These are phyloP conservation scores for Tachysurus fulvidraco DNA, from an alignment of 2,113 vertebrate species.

Conservation along the genomic window DNA sequence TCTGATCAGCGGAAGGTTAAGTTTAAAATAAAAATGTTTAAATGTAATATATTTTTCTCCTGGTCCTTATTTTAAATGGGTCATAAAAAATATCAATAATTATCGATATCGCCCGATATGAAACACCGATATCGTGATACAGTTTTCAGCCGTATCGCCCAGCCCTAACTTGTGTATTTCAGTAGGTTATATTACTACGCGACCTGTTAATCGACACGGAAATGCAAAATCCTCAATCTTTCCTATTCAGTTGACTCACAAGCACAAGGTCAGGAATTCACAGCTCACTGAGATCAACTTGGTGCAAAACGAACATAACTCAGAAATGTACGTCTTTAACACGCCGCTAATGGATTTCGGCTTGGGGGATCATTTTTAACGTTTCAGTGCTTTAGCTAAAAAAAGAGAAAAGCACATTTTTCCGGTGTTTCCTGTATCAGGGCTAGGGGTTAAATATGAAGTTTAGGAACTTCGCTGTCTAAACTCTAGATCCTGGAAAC, in stretches of 20 bases:
- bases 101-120: no score
- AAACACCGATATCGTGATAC: no score
- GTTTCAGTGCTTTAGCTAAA: background rate
- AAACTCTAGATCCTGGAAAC: background rate
- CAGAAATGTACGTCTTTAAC: background rate
- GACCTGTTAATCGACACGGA: background rate
- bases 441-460: background rate
- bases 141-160: no score
- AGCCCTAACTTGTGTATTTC: no score
- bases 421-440: background rate
- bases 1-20: no score
- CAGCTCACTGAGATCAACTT: background rate
- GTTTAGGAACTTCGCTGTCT: background rate
- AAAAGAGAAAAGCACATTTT: background rate
- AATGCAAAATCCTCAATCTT: background rate
- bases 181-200: background rate
- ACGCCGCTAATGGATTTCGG: background rate
- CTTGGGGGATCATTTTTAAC: background rate
- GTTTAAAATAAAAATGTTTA: no score
- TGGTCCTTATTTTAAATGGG: no score
- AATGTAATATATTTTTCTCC: no score
- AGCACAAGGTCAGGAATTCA: background rate
- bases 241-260: background rate
- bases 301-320: background rate
- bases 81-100: no score